A percentile compares a stretch with the other conserved stretches of the same genome.
phyloP scores from a whole-genome alignment of 2,113 vertebrate genomes.

The Riparia riparia region DNA sequence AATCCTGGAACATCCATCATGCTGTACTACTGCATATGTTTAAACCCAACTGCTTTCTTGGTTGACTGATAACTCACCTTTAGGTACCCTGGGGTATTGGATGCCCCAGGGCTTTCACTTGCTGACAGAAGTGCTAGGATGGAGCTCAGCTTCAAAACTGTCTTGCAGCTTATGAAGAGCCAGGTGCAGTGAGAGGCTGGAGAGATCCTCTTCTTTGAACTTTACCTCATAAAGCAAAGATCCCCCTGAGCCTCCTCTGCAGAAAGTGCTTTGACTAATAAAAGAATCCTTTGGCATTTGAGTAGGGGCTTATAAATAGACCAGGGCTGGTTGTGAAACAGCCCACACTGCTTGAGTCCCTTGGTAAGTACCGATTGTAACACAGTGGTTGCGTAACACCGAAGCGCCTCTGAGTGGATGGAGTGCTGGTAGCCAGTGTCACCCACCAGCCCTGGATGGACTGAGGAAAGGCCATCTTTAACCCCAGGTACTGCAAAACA shows the following conservation, averaged over 20 bases:
- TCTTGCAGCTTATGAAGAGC: background rate
- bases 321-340: constrained; percentile 3
- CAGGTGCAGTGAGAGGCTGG: background rate
- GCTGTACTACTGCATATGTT: background rate
- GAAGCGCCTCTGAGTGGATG: background rate
- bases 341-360: constrained; percentile 9
- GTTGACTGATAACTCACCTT: background rate
- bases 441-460: background rate
- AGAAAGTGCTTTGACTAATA: background rate
- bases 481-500: background rate
- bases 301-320: constrained; percentile 33
- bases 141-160: background rate
- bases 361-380: background rate
- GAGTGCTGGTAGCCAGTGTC: background rate
- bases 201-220: background rate
- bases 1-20: background rate
- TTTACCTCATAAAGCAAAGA: background rate
- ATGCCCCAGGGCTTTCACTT: background rate
- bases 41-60: background rate
- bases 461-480: background rate
- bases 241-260: background rate
- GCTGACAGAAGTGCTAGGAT: background rate
- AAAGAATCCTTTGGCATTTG: background rate
- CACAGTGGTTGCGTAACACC: background rate
- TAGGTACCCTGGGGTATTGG: background rate